These are phyloP conservation scores for Psilanteris sp. DNA, from an alignment of 1,140 invertebrate genomes.

Conservation along the genomic window DNA sequence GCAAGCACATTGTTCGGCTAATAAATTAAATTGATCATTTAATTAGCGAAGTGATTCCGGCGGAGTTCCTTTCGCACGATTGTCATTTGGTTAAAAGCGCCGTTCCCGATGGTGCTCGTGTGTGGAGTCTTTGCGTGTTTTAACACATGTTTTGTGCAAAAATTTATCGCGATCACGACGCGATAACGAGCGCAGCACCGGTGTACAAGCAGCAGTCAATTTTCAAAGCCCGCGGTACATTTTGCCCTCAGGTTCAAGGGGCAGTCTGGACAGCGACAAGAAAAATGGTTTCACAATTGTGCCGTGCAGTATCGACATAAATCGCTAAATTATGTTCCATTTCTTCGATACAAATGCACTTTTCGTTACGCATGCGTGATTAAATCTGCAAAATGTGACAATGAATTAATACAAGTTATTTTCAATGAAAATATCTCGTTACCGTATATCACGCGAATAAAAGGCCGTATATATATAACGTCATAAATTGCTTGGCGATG, in stretches of 20 bases:
- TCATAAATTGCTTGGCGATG: constrained; percentile 50
- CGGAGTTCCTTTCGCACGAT: constrained; percentile 45
- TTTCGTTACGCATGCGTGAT: neutral
- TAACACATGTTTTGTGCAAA: constrained; percentile 67
- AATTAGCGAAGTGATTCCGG: constrained; percentile 40
- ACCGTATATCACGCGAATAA: constrained; percentile 39
- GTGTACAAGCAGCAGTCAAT: constrained; percentile 50
- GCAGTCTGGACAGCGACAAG: constrained; percentile 25
- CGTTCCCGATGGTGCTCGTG: constrained; percentile 36
- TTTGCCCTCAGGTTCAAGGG: constrained; percentile 38
- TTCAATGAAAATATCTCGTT: constrained; percentile 41
- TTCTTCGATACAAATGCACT: constrained; percentile 14
- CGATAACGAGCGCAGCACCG: constrained; percentile 60
- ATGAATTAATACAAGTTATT: constrained; percentile 38
- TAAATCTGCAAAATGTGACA: constrained; percentile 17
- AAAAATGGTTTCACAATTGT: constrained; percentile 33
- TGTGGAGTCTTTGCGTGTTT: constrained; percentile 58
- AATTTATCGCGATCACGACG: constrained; percentile 64
- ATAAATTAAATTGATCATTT: constrained; percentile 29
- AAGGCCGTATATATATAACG: no score
- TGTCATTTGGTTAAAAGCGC: constrained; percentile 56
- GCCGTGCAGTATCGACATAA: constrained; percentile 18
- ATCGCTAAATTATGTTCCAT: constrained; percentile 38
- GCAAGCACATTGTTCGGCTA: no score
- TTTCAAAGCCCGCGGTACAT: constrained; percentile 54